Conservation (phyloP, 2,113 vertebrate species). For the Mus musculus region GRCm39 chr8:88198501-88199000, state of each 20-base stretch:
- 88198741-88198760: conserved; percentile 98
- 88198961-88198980: conserved; percentile 64
- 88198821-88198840: conserved; percentile 91
- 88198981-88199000: conserved; percentile 27
- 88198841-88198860: conserved; percentile 85
- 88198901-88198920: conserved; percentile 72
- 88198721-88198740: conserved; percentile 95
- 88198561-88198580: background rate
- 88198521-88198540: background rate
- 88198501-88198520: conserved; percentile 40
- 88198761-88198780: conserved; percentile 97
- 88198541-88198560: background rate
- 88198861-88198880: conserved; percentile 80
- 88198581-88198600: background rate
- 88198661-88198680: conserved; percentile 97
- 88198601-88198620: conserved; percentile 98
- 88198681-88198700: conserved; percentile 97
- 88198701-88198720: conserved; percentile 97
- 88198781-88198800: conserved; percentile 96
- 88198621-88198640: conserved; percentile 99
- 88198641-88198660: conserved; percentile 99
- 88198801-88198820: conserved; percentile 92
- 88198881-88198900: conserved; percentile 74
- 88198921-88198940: conserved; percentile 73
- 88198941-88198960: conserved; percentile 74